These are phyloP conservation scores for Protodeltote pygarga DNA, from an alignment of 2,888 invertebrate species.

Conservation along the genomic window DNA sequence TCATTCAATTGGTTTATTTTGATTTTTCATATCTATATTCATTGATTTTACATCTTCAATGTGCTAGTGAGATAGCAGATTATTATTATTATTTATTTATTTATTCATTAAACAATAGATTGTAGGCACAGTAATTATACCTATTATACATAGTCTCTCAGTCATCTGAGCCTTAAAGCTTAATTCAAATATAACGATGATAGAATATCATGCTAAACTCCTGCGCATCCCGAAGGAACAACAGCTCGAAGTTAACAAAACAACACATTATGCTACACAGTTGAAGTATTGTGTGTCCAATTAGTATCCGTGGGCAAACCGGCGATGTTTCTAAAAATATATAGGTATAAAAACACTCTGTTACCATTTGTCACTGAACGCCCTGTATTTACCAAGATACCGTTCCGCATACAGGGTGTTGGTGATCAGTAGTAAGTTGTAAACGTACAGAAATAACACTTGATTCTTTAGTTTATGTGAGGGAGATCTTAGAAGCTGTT, in stretches of 20 bases:
- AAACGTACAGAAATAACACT: background rate
- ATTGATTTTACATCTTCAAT: too few relatives aligned
- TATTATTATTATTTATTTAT: too few relatives aligned
- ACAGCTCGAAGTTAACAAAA: conserved; percentile 45
- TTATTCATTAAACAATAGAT: too few relatives aligned
- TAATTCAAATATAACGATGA: too few relatives aligned
- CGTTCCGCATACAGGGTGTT: conserved; percentile 70
- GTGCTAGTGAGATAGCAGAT: too few relatives aligned
- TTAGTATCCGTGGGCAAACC: conserved; percentile 70
- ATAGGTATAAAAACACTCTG: conserved; percentile 84
- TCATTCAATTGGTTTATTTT: too few relatives aligned
- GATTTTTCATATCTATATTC: too few relatives aligned
- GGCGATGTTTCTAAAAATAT: conserved; percentile 79
- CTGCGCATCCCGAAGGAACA: background rate
- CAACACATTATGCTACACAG: conserved; percentile 41
- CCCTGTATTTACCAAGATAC: conserved; percentile 85
- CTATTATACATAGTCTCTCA: too few relatives aligned
- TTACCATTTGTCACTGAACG: conserved; percentile 84
- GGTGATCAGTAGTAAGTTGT: conserved; percentile 9
- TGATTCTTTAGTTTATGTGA: background rate
- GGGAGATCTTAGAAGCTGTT: too few relatives aligned
- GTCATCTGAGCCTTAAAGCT: too few relatives aligned
- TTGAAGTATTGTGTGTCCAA: conserved; percentile 82
- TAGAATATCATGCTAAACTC: too few relatives aligned
- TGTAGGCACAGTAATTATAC: too few relatives aligned